Evolutionary conservation across 2,113 vertebrate genomes (phyloP).

Genomic region (Hypocryptadius cinnamomeus): DNA sequence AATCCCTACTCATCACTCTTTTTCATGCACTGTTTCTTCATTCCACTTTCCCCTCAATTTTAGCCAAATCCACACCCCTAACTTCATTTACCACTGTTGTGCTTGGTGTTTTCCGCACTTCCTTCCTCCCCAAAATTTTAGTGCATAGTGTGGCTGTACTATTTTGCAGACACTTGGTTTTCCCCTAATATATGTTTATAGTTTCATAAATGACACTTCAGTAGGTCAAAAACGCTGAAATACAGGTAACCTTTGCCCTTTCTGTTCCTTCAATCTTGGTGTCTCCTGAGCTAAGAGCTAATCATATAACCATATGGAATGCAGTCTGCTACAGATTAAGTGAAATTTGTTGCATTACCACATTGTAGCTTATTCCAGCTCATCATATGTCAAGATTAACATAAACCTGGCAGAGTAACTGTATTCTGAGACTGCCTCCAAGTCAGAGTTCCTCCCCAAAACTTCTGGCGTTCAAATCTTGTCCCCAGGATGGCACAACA

Average conservation of each 20-base stretch:
- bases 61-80: not conserved
- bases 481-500: not conserved
- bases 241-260: not conserved
- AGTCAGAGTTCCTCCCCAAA: slow-evolving; percentile 8
- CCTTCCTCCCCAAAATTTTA: not conserved
- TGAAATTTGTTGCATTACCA: slow-evolving; percentile 28
- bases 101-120: not conserved
- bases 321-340: slow-evolving; percentile 27
- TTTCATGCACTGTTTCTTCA: not conserved
- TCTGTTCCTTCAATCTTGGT: not conserved
- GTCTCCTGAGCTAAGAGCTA: slow-evolving; percentile 10
- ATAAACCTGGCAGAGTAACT: slow-evolving; percentile 40
- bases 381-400: slow-evolving; percentile 47
- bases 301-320: slow-evolving; percentile 29
- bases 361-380: slow-evolving; percentile 28
- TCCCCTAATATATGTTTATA: not conserved
- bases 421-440: slow-evolving; percentile 15
- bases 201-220: not conserved
- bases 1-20: not conserved
- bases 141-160: not conserved
- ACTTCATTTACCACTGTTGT: not conserved
- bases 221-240: not conserved
- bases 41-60: not conserved
- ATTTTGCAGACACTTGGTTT: not conserved
- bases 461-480: not conserved